phyloP scores from a whole-genome alignment of 2,113 vertebrate genomes.

The Periophthalmodon schlosseri region DNA sequence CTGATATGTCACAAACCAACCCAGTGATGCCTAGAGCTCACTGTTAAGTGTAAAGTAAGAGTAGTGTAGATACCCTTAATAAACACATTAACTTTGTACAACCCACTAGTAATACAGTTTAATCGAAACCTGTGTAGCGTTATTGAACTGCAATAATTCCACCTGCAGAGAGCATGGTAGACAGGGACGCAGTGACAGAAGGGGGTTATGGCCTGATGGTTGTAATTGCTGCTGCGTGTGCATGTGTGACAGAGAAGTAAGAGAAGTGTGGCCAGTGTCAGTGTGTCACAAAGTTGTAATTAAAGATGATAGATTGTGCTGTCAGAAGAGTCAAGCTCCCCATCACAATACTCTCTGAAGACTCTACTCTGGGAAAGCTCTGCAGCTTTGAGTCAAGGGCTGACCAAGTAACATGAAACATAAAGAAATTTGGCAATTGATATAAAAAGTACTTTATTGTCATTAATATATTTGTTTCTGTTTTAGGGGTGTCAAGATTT shows the following conservation, averaged over 20 bases:
- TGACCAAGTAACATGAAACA: background rate
- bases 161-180: constrained; percentile 27
- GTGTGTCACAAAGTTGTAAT: constrained; percentile 70
- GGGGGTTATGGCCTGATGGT: constrained; percentile 63
- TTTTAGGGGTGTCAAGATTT: constrained; percentile 89
- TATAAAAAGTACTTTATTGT: background rate
- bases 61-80: too few species aligned
- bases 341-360: constrained; percentile 52
- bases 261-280: constrained; percentile 52
- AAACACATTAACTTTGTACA: too few species aligned
- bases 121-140: background rate
- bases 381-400: constrained; percentile 19
- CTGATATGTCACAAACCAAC: background rate
- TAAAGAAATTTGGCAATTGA: background rate
- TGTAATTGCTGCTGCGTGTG: constrained; percentile 64
- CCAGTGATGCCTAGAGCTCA: too few species aligned
- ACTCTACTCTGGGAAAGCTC: constrained; percentile 37
- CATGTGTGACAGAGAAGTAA: constrained; percentile 34
- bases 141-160: constrained; percentile 16
- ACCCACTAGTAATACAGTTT: background rate
- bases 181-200: constrained; percentile 44
- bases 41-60: too few species aligned
- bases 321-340: constrained; percentile 65
- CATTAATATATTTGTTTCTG: constrained; percentile 21
- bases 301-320: constrained; percentile 80